phyloP scores from a whole-genome alignment of 2,113 vertebrate species.

The Hippocampus zosterae region DNA sequence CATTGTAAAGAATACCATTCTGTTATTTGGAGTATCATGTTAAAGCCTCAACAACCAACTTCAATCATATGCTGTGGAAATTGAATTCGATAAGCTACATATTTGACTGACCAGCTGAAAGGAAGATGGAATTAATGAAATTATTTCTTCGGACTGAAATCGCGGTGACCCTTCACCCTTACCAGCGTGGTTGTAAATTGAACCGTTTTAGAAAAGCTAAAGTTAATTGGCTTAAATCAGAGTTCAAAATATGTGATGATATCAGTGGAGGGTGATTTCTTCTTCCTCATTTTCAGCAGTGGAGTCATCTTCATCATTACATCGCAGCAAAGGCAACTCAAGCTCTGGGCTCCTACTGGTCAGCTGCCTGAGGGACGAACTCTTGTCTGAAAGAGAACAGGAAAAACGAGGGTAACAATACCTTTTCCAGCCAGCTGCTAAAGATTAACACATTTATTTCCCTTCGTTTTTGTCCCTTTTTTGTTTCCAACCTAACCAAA shows the following conservation, averaged over 20 bases:
- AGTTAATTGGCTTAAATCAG: not conserved
- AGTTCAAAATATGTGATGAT: not conserved
- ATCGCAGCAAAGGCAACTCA: conserved; percentile 76
- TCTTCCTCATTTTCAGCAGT: conserved; percentile 61
- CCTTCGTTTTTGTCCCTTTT: not conserved
- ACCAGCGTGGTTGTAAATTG: not conserved
- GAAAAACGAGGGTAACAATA: not conserved
- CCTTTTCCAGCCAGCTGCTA: not conserved
- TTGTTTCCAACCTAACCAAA: not conserved
- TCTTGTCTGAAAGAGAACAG: conserved; percentile 51
- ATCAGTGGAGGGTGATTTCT: conserved; percentile 58
- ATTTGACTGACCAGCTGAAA: not conserved
- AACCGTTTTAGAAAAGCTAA: not conserved
- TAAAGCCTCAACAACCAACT: not conserved
- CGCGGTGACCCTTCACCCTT: not conserved
- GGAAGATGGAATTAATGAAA: too few relatives aligned
- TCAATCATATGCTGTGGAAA: not conserved
- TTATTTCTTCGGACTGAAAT: not conserved
- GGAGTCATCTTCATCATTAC: conserved; percentile 49
- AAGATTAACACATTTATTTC: not conserved
- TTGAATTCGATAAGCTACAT: not conserved
- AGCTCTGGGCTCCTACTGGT: conserved; percentile 71
- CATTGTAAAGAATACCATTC: not conserved
- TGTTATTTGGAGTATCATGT: not conserved
- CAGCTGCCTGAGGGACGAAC: conserved; percentile 51